Percentiles rank a stretch among this genome's conserved stretches.
Evolutionary conservation across 2,797 vertebrate species (phyloP).

Genomic region (Austrolebias charrua): DNA sequence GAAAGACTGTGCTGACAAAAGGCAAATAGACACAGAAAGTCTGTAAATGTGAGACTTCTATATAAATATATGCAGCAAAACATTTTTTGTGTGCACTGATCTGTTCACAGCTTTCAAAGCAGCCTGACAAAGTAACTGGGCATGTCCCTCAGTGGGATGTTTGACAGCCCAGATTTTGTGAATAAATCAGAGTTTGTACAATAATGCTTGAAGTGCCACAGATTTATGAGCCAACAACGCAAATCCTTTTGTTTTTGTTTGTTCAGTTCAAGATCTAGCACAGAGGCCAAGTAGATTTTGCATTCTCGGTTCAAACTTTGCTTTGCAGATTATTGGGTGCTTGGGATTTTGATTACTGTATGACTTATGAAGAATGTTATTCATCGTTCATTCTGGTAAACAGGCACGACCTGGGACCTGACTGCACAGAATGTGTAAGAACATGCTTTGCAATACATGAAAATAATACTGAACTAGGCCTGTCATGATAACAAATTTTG

Average conservation of each 20-base stretch:
- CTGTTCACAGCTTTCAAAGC: slow-evolving; percentile 31
- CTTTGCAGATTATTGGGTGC: slow-evolving; percentile 52
- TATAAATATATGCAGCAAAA: slow-evolving; percentile 24
- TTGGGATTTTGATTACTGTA: slow-evolving; percentile 18
- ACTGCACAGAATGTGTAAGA: slow-evolving; percentile 14
- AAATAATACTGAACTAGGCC: too few relatives aligned
- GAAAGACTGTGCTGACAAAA: not conserved
- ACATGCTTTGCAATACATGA: slow-evolving; percentile 16
- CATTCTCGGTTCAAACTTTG: slow-evolving; percentile 36
- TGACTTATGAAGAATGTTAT: slow-evolving; percentile 58
- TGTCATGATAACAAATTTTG: too few relatives aligned
- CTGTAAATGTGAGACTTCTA: slow-evolving; percentile 36
- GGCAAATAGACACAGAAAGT: slow-evolving; percentile 3
- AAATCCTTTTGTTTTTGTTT: slow-evolving; percentile 31
- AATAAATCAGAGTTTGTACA: slow-evolving; percentile 31
- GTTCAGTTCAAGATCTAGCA: slow-evolving; percentile 28
- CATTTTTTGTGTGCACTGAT: slow-evolving; percentile 35
- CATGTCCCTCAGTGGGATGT: slow-evolving; percentile 39
- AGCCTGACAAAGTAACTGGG: slow-evolving; percentile 36
- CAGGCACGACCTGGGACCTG: slow-evolving; percentile 17
- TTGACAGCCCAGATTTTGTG: slow-evolving; percentile 31
- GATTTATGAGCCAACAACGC: slow-evolving; percentile 8
- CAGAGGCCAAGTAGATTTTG: slow-evolving; percentile 44
- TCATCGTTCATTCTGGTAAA: slow-evolving; percentile 24
- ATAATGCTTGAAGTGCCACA: slow-evolving; percentile 12